Evolutionary conservation across 2,797 vertebrate genomes (phyloP), one percentile per base, ranked within the genome.

Genomic region (Salmo trutta): DNA sequence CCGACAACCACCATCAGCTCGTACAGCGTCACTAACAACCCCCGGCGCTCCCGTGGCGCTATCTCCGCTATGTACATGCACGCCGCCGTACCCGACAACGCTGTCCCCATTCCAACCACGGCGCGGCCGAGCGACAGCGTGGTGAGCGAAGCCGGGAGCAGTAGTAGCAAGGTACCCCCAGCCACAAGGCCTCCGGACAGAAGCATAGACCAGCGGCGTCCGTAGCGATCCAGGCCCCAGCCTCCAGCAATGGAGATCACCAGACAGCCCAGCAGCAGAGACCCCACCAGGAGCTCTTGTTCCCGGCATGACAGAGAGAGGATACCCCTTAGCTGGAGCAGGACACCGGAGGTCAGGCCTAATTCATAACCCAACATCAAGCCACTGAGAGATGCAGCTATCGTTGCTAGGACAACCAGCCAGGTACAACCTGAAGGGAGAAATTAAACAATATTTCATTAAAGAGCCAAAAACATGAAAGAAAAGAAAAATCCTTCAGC

Each of bases 61-160:
- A 99, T 98, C 91, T 99, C 98, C 0, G 98, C 97, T 0, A 98
- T 96, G 78, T 99, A 99, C 29, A 99, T 94, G 77, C 97, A 99
- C 0, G 97, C 96, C 0, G 96, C 96, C 0, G 95, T 97, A 2
- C 96, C 96, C 0, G 97, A 98, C 29, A 98, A 88, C 0, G 97
- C 95, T 12, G 97, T 96, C 17, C 97, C 97, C 91, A 97, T 92
- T 52, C 98, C 97, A 8, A 98, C 93, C 16, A 96, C 87, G 3
- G 95, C 86, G 16, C 97, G 93, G 16, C 97, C 98, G 27, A 91
- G 62, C 0, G 96, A 89, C 6, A 99, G 91, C 0, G 94, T 67
- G 6, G 87, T 66, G 1, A 97, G 95, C 0, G 96, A 97, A 19
- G 93, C 88, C 59, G 90, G 81, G 29, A 94, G 88, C 2, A 97